Evolutionary conservation across 1,140 invertebrate species (phyloP).

Genomic region (Apis laboriosa): DNA sequence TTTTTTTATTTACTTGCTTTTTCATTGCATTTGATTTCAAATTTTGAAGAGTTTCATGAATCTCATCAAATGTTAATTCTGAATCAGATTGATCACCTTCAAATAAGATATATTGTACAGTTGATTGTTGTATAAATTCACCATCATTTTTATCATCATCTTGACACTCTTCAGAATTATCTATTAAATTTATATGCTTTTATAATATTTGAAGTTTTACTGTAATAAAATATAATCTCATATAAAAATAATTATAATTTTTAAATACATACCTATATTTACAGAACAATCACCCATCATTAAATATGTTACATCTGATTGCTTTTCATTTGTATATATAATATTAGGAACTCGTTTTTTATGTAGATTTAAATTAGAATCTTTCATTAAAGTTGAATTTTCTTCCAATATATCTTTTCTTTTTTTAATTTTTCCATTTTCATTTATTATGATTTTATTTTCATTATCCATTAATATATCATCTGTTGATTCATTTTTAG

Average conservation of each 20-base stretch:
- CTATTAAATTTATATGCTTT: conserved; percentile 19
- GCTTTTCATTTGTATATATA: conserved; percentile 43
- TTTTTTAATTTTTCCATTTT: background rate
- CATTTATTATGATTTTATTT: conserved; percentile 5
- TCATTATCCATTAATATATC: conserved; percentile 5
- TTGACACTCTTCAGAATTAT: conserved; percentile 36
- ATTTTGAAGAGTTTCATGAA: conserved; percentile 68
- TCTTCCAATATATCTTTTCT: conserved; percentile 7
- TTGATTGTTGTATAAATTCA: conserved; percentile 74
- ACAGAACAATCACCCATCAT: conserved; percentile 58
- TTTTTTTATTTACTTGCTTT: conserved; percentile 15
- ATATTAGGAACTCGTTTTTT: conserved; percentile 36
- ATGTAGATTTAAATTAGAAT: conserved; percentile 11
- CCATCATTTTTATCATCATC: conserved; percentile 59
- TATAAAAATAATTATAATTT: background rate
- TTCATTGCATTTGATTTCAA: conserved; percentile 47
- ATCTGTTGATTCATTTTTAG: conserved; percentile 26
- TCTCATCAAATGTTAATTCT: conserved; percentile 78
- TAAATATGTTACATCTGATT: conserved; percentile 56
- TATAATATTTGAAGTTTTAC: background rate
- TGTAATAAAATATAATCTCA: background rate
- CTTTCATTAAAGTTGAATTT: conserved; percentile 8
- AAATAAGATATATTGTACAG: conserved; percentile 76
- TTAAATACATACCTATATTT: conserved; percentile 55
- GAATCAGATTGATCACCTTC: conserved; percentile 74